Base-by-base conservation (phyloP, 2,888 invertebrate species). In the Brachyptera risi region DNA sequence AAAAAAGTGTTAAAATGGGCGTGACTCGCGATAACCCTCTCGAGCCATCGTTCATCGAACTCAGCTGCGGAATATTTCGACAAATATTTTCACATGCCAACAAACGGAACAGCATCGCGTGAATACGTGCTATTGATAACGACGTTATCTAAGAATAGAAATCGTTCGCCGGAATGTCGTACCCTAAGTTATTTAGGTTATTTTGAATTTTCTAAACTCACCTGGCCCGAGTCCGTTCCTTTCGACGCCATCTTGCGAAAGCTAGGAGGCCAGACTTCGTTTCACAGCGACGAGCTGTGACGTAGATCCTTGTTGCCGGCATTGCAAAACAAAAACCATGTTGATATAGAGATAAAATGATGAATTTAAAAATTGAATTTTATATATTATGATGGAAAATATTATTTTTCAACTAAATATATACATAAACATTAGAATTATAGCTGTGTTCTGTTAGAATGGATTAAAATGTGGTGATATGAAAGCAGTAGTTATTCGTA, bases 171-270 rank as follows among this genome's bases (percentile, higher is more conserved):
- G n/a, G n/a, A n/a, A n/a, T n/a, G n/a, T n/a, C n/a, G n/a, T n/a
- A n/a, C n/a, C n/a, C n/a, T n/a, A n/a, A n/a, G n/a, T n/a, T n/a
- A n/a, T n/a, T n/a, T 44, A n/a, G 11, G 11, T 11, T 44, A 17
- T 44, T 17, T 44, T 19, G 17, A 44, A 44, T 44, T 54, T 35
- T 47, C 19, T 13, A 37, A 35, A 54, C 54, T 54, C 54, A 54
- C 54, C 54, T 54, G 54, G 35, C 23, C 54, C 54, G 54, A 31
- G 37, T 23, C 35, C 23, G 35, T 13, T 54, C 35, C 54, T 23
- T 54, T 54, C 35, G 54, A 54, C 54, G 54, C 54, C 54, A 54
- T 54, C 54, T 54, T 54, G 54, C 54, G 54, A 54, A 54, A 54
- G 54, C 54, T 23, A 35, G 54, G 35, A 54, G 35, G 35, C 54